Evolutionary conservation across 2,113 vertebrate genomes (phyloP).

Genomic region (Mixornis gularis): DNA sequence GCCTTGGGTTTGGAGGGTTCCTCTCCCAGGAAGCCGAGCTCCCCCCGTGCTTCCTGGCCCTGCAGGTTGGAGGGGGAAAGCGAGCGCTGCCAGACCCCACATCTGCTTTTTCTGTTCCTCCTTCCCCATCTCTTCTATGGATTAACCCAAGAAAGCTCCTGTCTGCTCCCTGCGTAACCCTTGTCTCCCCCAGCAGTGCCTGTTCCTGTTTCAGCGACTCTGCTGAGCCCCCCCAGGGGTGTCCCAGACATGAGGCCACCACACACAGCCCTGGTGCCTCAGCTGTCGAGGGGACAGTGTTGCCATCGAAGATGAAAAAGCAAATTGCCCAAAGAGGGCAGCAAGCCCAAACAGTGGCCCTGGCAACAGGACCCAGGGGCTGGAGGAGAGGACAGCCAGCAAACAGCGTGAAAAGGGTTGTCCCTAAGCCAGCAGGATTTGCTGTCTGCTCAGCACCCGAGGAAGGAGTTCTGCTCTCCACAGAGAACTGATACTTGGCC

Average conservation of each 20-base stretch:
- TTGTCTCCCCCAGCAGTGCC: background rate
- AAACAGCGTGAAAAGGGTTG: background rate
- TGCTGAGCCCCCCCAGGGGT: background rate
- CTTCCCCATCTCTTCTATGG: background rate
- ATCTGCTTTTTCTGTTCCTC: background rate
- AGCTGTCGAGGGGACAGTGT: background rate
- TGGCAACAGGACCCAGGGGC: background rate
- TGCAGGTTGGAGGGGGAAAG: background rate
- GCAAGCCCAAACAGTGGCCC: background rate
- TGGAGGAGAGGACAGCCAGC: background rate
- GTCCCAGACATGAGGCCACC: accelerated
- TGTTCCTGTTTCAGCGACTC: background rate
- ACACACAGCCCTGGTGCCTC: accelerated
- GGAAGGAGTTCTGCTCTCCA: background rate
- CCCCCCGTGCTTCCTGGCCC: background rate
- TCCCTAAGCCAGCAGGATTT: background rate
- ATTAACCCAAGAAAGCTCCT: background rate
- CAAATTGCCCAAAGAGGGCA: background rate
- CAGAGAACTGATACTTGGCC: accelerated
- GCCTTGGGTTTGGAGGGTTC: background rate
- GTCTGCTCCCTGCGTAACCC: background rate
- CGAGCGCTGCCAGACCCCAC: accelerated
- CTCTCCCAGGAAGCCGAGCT: too few relatives aligned
- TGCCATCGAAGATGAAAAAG: background rate
- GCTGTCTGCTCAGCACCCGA: background rate